Base-by-base conservation (phyloP, 2,888 invertebrate genomes). In the Synergus itoensis region DNA sequence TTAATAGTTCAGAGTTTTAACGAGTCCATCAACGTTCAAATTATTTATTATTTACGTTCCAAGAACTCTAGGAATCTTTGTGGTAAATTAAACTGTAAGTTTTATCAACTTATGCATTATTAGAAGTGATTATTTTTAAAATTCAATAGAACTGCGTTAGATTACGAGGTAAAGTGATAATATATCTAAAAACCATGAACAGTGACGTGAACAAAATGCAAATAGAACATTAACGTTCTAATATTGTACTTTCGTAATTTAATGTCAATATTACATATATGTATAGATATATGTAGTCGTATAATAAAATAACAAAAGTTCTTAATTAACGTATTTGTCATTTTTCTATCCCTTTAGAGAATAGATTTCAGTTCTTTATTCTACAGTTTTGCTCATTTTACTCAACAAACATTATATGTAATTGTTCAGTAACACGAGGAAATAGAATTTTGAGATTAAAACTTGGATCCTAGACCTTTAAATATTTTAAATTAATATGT, bases 171-270 rank as follows among this genome's bases (percentile, higher is more conserved):
- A 40, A 40, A 57, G 36, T n/a, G 73, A 73, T 57, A n/a, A 73
- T 53, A 53, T 36, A 53, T 73, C 48, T 11, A 16, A 12, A 53
- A 73, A 57, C 48, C 73, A 53, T 53, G 53, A 40, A n/a, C 36
- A 53, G n/a, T 36, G 21, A 40, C 36, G 36, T 48, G 36, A 73
- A 73, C 65, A 73, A 53, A 73, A 36, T 12, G 12, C 8, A n/a
- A 53, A 73, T 4, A 53, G 28, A 36, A 73, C 53, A 53, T 73
- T 73, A 53, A 73, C 48, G 73, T 73, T 73, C 28, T 62, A 73
- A 18, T 69, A 73, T 73, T 73, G 40, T 73, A 73, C 73, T 73
- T 73, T 73, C 73, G 53, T 53, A 73, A 40, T 73, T n/a, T 65
- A 43, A 65, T 73, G 73, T 73, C 73, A 28, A 62, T 28, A 62